Evolutionary conservation across 2,113 vertebrate species (phyloP).

Genomic region (Paramisgurnus dabryanus): DNA sequence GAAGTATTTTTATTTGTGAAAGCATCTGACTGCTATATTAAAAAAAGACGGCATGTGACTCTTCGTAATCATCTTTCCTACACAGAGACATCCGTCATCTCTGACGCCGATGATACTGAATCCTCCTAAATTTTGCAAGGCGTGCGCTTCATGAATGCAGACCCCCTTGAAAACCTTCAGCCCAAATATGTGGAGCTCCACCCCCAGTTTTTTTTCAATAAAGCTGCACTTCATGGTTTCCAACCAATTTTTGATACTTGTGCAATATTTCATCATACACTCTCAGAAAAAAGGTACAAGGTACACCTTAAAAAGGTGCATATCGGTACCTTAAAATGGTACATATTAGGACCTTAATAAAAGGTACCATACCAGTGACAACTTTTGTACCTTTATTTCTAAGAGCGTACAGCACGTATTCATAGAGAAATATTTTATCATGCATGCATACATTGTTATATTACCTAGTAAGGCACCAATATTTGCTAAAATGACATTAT

Average conservation of each 20-base stretch:
- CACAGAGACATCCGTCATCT: constrained; percentile 58
- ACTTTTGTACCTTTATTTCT: no score
- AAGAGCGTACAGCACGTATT: no score
- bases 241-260: not conserved
- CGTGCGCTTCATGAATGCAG: constrained; percentile 5
- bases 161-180: not conserved
- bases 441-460: not conserved
- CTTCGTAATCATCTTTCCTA: constrained; percentile 3
- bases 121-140: constrained; percentile 30
- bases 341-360: no score
- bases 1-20: no score
- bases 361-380: no score
- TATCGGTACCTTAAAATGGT: no score
- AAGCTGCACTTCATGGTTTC: constrained; percentile 25
- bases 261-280: not conserved
- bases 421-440: no score
- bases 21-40: not conserved
- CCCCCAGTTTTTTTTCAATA: constrained; percentile 31
- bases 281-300: no score
- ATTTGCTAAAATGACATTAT: no score
- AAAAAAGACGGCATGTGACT: constrained; percentile 8
- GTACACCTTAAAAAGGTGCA: no score
- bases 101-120: constrained; percentile 54
- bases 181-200: not conserved
- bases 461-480: not conserved